A percentile compares a stretch with the other conserved stretches of the same genome.
These are phyloP conservation scores for Bombus confusus DNA, from an alignment of 1,140 invertebrate genomes.

Conservation along the genomic window DNA sequence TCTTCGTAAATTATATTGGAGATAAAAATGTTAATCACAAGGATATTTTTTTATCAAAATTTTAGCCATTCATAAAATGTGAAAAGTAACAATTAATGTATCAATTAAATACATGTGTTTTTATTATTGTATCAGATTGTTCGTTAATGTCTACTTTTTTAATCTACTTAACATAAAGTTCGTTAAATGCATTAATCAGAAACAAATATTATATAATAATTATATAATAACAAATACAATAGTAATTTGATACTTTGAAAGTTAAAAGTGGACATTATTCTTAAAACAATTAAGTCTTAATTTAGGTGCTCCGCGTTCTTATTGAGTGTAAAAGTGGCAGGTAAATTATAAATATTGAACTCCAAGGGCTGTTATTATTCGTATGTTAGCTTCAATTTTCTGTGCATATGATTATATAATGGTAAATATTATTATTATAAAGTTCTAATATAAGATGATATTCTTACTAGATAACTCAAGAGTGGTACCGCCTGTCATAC, in stretches of 20 bases:
- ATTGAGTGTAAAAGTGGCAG: neutral
- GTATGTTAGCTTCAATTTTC: slow-evolving; percentile 1
- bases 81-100: slow-evolving; percentile 29
- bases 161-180: neutral
- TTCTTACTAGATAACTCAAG: neutral
- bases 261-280: slow-evolving; percentile 2
- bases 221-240: too few species aligned
- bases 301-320: neutral
- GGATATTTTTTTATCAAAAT: neutral
- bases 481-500: too few species aligned
- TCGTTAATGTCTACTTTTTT: slow-evolving; percentile 9
- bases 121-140: slow-evolving; percentile 4
- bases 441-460: neutral
- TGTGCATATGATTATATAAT: neutral
- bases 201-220: neutral
- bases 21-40: neutral
- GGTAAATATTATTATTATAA: neutral
- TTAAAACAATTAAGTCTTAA: slow-evolving; percentile 2
- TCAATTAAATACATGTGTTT: slow-evolving; percentile 3
- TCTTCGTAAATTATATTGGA: neutral
- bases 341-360: slow-evolving; percentile 6
- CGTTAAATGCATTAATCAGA: too few species aligned
- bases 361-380: neutral
- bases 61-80: neutral
- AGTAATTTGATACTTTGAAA: neutral